Base-by-base conservation (phyloP, 2,113 vertebrate genomes). In the Grallaria varia region DNA sequence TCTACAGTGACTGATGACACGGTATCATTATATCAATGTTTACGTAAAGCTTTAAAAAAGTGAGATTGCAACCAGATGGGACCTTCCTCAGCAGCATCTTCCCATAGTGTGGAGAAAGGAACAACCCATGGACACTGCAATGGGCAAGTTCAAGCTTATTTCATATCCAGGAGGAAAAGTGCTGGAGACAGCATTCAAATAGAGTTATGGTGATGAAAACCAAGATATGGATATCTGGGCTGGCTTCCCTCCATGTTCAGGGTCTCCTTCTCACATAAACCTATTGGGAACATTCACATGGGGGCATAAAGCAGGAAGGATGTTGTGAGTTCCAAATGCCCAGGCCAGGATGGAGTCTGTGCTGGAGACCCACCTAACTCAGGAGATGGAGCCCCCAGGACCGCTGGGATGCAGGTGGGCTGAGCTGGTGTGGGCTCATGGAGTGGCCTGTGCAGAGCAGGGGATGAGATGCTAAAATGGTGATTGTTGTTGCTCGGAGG, bases 11-110 rank as follows among this genome's bases (percentile, higher is more conserved):
- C 56, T 50, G 35, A 20, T 20, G 74, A 14, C 66, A 23, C 14
- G 82, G 78, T n/a, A n/a, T n/a, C n/a, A n/a, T n/a, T 93, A 93
- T 73, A 77, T 84, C 78, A 12, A n/a, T 66, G 95, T 97, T 97
- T 94, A 83, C 94, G 55, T 28, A 84, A 87, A 85, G 67, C 89
- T 62, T 89, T 87, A 82, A 64, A 84, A 84, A 94, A 90, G 60
- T 55, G 83, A 72, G 89, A 95, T 90, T 75, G 80, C 85, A 62
- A 35, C 55, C 92, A 93, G 90, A 84, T 90, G 89, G 83, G 67
- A 73, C 76, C 52, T 58, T 94, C 86, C 79, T 69, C 72, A 74
- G 84, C 87, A 87, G 56, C 89, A 4, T 39, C 86, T 60, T 80
- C 84, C 7, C 3, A 16, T 16, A 8, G 9, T 13, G 45, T 45